Evolutionary conservation across 30 jellyfish, hydroid and myxozoan genomes (phyloP), one percentile per base, ranked within the genome.

Genomic region (Hydractinia echinata): DNA sequence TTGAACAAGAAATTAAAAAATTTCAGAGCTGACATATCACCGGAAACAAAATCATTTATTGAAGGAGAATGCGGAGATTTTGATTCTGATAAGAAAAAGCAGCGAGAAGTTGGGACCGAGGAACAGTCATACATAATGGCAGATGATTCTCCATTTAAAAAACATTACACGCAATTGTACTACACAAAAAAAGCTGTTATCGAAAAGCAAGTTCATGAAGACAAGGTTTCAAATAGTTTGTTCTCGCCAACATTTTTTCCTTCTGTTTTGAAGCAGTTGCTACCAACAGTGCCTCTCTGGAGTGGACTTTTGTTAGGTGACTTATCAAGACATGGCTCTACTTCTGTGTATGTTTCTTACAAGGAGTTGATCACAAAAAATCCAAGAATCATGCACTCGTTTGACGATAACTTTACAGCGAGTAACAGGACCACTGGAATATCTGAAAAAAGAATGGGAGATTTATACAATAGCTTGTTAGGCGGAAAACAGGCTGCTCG

Each of bases 391-490:
- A 30, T 79, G 81, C 77, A 10, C 58, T 15, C 66, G 61, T 50
- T 1, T 56, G 66, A 51, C 48, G 76, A 56, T 62, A 56, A 55
- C 6, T 79, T 79, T 64, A 48, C 56, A 14, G 76, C 53, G 30
- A 53, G 51, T 51, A 79, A 79, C 61, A 55, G 77, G 51, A 79
- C 86, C 53, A 79, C 67, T 13, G 86, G 86, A 8, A 71, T 60
- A 5, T 54, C 79, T 54, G 86, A 79, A 56, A 68, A 71, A 21
- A 79, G 86, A 62, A 79, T 79, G 86, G 86, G 86, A 54, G 86
- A 53, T 54, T 64, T 79, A 19, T 79, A 54, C 86, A 62, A 79
- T 5, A 66, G 53, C 5, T 71, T 53, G 76, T 52, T 79, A 30
- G 77, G 77, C 30, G 77, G 79, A 20, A 79, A 11, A 79, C 49